Conservation (phyloP, 2,888 invertebrate genomes). For the Vesta saturnalis region DNA sequence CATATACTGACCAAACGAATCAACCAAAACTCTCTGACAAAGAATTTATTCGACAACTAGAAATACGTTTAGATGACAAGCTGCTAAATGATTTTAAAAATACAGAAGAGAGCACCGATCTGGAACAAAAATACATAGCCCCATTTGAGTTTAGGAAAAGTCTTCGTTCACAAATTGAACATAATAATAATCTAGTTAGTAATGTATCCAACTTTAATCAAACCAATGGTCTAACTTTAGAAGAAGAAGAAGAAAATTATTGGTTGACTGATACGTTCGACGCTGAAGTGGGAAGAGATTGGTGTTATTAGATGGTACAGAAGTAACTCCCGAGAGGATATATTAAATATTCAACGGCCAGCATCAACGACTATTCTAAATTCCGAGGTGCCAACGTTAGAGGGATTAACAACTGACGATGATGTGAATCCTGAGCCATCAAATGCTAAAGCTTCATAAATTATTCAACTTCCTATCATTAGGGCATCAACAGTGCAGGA, state of each 20-base stretch:
- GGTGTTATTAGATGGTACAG: not conserved
- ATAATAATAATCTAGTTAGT: not conserved
- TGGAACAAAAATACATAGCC: not conserved
- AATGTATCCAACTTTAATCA: not conserved
- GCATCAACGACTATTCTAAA: no score
- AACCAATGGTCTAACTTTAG: not conserved
- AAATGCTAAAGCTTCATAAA: no score
- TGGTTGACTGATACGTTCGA: no score
- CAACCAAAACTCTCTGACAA: not conserved
- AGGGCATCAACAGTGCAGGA: no score
- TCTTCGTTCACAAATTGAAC: not conserved
- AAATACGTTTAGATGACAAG: not conserved
- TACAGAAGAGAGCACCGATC: not conserved
- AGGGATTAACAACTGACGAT: no score
- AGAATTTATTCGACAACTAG: not conserved
- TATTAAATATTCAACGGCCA: no score
- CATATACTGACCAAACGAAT: not conserved
- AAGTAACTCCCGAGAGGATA: no score
- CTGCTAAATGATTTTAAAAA: not conserved
- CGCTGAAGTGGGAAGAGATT: no score
- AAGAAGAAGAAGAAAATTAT: no score
- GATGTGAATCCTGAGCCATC: no score
- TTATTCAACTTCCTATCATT: no score
- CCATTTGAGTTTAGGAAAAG: not conserved
- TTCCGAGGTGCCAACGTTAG: no score